These are phyloP conservation scores for Auanema freiburgensis DNA, from an alignment of 2,888 invertebrate species.

Conservation along the genomic window DNA sequence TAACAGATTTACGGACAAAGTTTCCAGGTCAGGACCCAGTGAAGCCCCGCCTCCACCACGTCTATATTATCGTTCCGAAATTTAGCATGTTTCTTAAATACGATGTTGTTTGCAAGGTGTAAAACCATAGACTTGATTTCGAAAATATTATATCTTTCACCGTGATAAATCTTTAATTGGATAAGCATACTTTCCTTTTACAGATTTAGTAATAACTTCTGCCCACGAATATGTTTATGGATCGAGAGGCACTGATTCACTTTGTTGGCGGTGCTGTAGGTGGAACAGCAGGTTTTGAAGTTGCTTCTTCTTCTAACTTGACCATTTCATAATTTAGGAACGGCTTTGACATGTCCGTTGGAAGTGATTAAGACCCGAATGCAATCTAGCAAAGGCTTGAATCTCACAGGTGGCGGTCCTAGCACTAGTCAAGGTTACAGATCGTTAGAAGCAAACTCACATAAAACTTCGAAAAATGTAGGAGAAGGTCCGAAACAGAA, in stretches of 20 bases:
- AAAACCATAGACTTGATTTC: no score
- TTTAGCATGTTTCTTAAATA: no score
- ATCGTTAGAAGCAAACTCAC: not conserved
- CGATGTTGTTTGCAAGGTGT: no score
- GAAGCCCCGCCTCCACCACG: no score
- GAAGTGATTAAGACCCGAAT: constrained; percentile 62
- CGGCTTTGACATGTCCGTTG: constrained; percentile 60
- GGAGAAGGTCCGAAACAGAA: constrained; percentile 5
- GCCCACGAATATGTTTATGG: constrained; percentile 65
- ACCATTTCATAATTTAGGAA: constrained; percentile 27
- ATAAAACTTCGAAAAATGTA: not conserved
- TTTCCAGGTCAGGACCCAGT: no score
- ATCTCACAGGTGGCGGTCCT: constrained; percentile 24
- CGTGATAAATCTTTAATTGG: no score
- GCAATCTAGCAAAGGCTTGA: constrained; percentile 48
- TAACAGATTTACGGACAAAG: no score
- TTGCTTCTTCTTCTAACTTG: not conserved
- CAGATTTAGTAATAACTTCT: not conserved
- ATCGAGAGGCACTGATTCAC: constrained; percentile 60
- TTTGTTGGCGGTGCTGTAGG: constrained; percentile 62
- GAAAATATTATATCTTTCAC: no score
- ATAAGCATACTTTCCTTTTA: no score
- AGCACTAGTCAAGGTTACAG: constrained; percentile 34
- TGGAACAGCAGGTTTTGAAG: constrained; percentile 53
- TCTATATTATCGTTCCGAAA: no score